These are phyloP conservation scores for Galerucella pusilla DNA, from an alignment of 2,888 invertebrate species.

Conservation along the genomic window DNA sequence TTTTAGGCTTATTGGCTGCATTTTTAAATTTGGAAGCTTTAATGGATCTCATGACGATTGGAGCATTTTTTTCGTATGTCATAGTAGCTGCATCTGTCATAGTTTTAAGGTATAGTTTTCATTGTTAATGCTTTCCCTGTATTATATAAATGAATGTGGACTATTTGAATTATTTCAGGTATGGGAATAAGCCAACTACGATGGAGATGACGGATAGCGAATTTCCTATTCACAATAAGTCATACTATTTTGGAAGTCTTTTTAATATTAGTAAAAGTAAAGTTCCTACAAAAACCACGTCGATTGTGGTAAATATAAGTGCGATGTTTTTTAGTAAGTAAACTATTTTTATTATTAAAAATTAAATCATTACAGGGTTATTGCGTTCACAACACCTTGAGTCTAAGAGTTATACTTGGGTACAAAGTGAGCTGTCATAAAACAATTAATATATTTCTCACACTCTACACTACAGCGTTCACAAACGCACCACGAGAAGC, in stretches of 20 bases:
- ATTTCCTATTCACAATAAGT: background rate
- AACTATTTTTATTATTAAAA: background rate
- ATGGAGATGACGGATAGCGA: background rate
- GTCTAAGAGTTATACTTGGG: no score
- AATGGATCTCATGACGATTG: conserved; percentile 38
- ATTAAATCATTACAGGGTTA: no score
- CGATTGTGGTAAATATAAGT: conserved; percentile 22
- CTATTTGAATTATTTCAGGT: background rate
- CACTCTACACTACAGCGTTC: no score
- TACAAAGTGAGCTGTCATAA: no score
- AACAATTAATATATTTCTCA: no score
- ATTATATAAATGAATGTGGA: background rate
- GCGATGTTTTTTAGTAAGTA: conserved; percentile 31
- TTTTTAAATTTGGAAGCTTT: conserved; percentile 84
- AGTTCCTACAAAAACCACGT: conserved; percentile 23
- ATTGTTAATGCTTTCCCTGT: background rate
- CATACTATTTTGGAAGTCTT: conserved; percentile 12
- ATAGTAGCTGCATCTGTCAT: conserved; percentile 29
- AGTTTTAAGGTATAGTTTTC: conserved; percentile 28
- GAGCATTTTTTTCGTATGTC: conserved; percentile 31
- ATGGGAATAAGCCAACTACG: background rate
- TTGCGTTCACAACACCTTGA: no score
- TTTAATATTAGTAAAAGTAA: conserved; percentile 20
- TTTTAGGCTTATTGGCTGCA: conserved; percentile 80
- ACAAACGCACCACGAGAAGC: no score